Evolutionary conservation across 2,113 vertebrate species (phyloP).

Genomic region (Burhinus bistriatus): DNA sequence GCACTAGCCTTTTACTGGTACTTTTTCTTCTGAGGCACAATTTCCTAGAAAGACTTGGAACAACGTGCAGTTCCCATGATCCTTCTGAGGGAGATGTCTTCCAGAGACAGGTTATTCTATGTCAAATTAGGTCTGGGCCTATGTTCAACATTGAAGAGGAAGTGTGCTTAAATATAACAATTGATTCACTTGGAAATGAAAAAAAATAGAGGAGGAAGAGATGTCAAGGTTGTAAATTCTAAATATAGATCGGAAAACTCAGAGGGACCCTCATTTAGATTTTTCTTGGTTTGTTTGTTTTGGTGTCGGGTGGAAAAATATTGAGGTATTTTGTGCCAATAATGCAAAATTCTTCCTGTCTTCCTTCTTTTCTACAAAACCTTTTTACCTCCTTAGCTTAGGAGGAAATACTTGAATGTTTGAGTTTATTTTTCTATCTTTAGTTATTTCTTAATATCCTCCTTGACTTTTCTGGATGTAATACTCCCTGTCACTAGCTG

Average conservation of each 20-base stretch:
- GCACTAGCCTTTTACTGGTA: neutral
- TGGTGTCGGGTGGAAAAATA: neutral
- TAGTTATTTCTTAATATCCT: neutral
- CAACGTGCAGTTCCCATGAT: neutral
- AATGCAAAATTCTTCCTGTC: neutral
- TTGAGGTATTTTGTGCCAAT: neutral
- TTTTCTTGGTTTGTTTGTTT: slow-evolving; percentile 15
- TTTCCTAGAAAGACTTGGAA: slow-evolving; percentile 54
- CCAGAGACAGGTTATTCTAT: neutral
- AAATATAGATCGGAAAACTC: neutral
- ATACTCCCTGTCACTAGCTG: neutral
- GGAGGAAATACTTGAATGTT: neutral
- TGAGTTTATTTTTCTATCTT: neutral
- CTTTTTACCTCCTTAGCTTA: neutral
- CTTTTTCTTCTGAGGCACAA: neutral
- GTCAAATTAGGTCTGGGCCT: neutral
- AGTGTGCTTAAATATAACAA: slow-evolving; percentile 25
- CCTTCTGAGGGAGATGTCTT: neutral
- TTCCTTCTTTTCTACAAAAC: neutral
- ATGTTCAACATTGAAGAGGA: neutral
- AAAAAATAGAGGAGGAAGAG: neutral
- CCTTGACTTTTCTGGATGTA: neutral
- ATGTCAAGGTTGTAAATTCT: slow-evolving; percentile 17
- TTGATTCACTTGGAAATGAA: slow-evolving; percentile 5
- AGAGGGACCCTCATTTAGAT: neutral